A percentile compares a stretch with the other conserved stretches of the same genome.
Conservation (phyloP, 2,113 vertebrate genomes). For the Lepisosteus osseus region DNA sequence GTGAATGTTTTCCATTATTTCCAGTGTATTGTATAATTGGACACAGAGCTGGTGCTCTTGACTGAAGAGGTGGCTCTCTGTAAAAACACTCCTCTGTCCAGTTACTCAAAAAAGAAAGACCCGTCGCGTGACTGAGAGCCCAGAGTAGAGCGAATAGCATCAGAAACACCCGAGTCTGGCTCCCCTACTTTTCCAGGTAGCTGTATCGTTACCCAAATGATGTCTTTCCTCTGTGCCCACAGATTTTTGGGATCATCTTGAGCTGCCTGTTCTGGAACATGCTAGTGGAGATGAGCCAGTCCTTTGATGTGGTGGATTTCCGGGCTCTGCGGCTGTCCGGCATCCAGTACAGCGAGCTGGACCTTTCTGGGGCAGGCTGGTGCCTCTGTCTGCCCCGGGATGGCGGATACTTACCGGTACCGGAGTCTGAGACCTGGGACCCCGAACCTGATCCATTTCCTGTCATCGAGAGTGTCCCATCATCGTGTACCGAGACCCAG, state of each 20-base stretch:
- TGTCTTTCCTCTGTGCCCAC: conserved; percentile 19
- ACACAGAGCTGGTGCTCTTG: too few relatives aligned
- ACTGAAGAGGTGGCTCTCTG: too few relatives aligned
- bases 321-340: conserved; percentile 49
- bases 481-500: conserved; percentile 46
- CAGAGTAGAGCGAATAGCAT: too few relatives aligned
- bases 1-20: too few relatives aligned
- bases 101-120: too few relatives aligned
- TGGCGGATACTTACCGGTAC: conserved; percentile 76
- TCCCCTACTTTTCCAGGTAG: too few relatives aligned
- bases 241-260: conserved; percentile 76
- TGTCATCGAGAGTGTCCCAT: conserved; percentile 43
- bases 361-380: conserved; percentile 78
- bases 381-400: conserved; percentile 83
- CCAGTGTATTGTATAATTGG: too few relatives aligned
- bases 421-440: conserved; percentile 36
- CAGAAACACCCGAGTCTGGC: too few relatives aligned
- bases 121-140: too few relatives aligned
- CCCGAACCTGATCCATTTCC: conserved; percentile 25
- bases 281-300: conserved; percentile 70
- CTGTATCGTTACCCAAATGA: too few relatives aligned
- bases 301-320: conserved; percentile 73
- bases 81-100: too few relatives aligned
- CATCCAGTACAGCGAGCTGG: conserved; percentile 61
- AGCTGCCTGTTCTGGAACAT: conserved; percentile 81